These are phyloP conservation scores for Crotalus viridis DNA, from an alignment of 2,113 vertebrate genomes.

Conservation along the genomic window DNA sequence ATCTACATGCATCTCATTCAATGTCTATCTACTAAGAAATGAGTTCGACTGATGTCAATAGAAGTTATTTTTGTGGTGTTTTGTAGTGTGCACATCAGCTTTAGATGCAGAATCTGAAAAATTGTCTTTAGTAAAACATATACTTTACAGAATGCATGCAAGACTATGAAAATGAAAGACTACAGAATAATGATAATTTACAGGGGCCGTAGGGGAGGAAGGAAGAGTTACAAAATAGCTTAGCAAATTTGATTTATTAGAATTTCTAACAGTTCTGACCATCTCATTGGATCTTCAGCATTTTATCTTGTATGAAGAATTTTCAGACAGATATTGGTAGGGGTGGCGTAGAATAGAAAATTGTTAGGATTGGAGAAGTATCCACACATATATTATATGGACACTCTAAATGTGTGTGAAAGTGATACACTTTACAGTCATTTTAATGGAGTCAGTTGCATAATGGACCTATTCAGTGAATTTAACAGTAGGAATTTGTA, in stretches of 20 bases:
- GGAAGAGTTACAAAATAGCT: not conserved
- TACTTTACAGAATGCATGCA: not conserved
- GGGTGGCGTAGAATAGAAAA: not conserved
- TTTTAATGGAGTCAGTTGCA: conserved; percentile 33
- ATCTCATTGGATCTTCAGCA: not conserved
- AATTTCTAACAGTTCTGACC: not conserved
- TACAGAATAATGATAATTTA: not conserved
- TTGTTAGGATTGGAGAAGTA: not conserved
- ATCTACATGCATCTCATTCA: not conserved
- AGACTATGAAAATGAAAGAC: not conserved
- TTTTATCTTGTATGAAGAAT: not conserved
- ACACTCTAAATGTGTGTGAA: conserved; percentile 4
- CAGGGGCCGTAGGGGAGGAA: not conserved
- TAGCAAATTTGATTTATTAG: not conserved
- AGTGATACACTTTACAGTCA: conserved; percentile 45
- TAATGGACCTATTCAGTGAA: conserved; percentile 12
- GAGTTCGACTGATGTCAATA: not conserved
- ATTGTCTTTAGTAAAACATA: not conserved
- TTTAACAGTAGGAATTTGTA: not conserved
- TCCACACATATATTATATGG: not conserved
- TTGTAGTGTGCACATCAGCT: not conserved
- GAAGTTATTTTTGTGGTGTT: not conserved
- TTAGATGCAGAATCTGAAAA: not conserved
- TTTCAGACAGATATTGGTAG: not conserved
- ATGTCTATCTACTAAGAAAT: not conserved